A percentile compares a stretch with the other conserved stretches of the same genome.
Evolutionary conservation across 2,888 invertebrate genomes (phyloP).

Genomic region (Andrena bucephala): DNA sequence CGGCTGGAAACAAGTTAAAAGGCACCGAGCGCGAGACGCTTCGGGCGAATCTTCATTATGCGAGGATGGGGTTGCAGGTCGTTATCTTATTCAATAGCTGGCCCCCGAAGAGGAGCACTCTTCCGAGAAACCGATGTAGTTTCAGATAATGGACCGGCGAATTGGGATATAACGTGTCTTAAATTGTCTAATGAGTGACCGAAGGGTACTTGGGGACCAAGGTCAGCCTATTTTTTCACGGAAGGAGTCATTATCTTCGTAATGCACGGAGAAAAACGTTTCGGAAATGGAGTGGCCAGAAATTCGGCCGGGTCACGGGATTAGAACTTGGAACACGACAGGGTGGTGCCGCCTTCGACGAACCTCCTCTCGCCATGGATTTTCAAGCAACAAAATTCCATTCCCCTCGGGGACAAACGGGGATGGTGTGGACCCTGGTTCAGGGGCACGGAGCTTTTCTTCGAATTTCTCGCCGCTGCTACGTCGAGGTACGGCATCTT

Average conservation of each 20-base stretch:
- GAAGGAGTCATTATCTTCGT: slow-evolving; percentile 61
- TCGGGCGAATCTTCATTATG: slow-evolving; percentile 76
- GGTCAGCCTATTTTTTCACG: slow-evolving; percentile 75
- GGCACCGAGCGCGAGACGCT: slow-evolving; percentile 56
- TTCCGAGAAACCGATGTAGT: slow-evolving; percentile 81
- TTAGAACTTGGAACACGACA: background rate
- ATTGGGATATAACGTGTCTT: slow-evolving; percentile 83
- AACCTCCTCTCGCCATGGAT: background rate
- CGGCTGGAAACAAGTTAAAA: slow-evolving; percentile 62
- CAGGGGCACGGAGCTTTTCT: background rate
- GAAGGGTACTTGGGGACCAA: slow-evolving; percentile 76
- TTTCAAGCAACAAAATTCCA: background rate
- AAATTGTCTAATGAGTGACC: slow-evolving; percentile 84
- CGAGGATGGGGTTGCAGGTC: slow-evolving; percentile 75
- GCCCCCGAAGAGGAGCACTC: slow-evolving; percentile 64
- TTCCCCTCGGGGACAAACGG: too few species aligned
- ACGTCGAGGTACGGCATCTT: slow-evolving; percentile 20
- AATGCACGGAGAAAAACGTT: slow-evolving; percentile 40
- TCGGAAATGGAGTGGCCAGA: background rate
- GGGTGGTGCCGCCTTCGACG: background rate
- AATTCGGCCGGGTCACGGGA: background rate
- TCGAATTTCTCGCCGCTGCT: background rate
- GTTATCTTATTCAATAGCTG: slow-evolving; percentile 78
- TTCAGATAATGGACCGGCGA: slow-evolving; percentile 80
- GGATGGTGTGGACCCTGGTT: background rate